Conservation (phyloP, 2,113 vertebrate genomes). For the Lampris incognitus region DNA sequence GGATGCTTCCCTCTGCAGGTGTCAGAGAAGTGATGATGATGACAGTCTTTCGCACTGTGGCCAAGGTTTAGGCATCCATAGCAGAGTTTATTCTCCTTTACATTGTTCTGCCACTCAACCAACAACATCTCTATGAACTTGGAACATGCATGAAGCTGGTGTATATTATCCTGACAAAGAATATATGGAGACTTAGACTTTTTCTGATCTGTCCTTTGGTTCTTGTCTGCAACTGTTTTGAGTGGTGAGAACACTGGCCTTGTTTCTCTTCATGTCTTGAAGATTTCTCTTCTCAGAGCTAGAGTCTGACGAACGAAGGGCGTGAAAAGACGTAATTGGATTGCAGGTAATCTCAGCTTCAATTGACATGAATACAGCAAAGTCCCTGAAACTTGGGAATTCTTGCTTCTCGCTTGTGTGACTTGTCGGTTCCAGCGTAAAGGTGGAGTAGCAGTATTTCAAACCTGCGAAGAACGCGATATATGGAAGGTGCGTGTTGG, state of each 20-base stretch:
- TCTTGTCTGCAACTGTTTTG: not conserved
- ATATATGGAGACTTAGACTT: not conserved
- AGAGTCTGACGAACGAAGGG: no score
- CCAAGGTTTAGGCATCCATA: not conserved
- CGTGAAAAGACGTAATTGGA: no score
- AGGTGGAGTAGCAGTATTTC: no score
- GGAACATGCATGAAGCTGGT: not conserved
- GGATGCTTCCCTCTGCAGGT: not conserved
- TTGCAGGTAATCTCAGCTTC: no score
- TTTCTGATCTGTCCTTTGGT: not conserved
- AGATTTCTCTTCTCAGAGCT: not conserved
- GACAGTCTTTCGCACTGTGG: not conserved
- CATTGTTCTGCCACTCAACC: not conserved
- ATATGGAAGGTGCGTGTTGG: no score
- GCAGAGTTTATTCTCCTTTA: not conserved
- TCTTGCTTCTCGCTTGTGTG: no score
- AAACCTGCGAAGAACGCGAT: no score
- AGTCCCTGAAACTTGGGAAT: no score
- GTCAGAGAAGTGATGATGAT: not conserved
- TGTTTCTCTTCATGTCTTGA: not conserved
- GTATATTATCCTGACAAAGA: not conserved
- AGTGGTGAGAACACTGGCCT: not conserved
- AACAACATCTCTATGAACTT: not conserved
- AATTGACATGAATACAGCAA: no score
- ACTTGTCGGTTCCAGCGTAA: no score